Conservation (phyloP, 1,140 invertebrate species). For the Lethrus apterus region DNA sequence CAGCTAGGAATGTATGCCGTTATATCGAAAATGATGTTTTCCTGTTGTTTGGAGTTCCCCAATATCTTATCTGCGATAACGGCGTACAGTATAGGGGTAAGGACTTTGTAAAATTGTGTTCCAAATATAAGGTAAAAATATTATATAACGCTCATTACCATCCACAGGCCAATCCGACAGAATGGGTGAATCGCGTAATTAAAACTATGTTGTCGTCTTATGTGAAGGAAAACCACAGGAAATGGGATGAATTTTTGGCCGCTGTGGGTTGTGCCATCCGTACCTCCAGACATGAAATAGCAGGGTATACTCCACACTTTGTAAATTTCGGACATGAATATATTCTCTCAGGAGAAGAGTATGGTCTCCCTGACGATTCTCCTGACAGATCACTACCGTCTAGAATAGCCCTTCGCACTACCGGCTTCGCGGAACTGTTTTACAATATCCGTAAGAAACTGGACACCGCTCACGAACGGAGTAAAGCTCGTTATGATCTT, state of each 20-base stretch:
- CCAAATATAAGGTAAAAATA: conserved; percentile 1
- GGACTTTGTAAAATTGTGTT: not conserved
- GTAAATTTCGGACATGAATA: conserved; percentile 6
- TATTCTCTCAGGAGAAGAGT: no score
- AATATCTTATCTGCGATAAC: conserved; percentile 15
- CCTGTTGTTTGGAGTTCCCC: conserved; percentile 6
- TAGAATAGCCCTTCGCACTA: no score
- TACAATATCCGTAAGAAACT: no score
- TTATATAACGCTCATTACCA: conserved; percentile 29
- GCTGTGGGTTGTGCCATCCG: not conserved
- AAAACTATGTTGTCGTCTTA: conserved; percentile 4
- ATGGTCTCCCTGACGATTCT: no score
- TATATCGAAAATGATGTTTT: conserved; percentile 14
- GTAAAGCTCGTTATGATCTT: no score
- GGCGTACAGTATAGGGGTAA: conserved; percentile 8
- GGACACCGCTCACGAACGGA: no score
- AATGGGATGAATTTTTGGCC: conserved; percentile 4
- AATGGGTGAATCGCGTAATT: conserved; percentile 31
- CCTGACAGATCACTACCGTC: no score
- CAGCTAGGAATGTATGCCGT: conserved; percentile 1
- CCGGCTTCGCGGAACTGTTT: no score
- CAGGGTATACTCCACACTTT: not conserved
- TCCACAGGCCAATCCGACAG: conserved; percentile 36
- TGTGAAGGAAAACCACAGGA: not conserved
- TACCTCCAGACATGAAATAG: not conserved